Percentiles rank a stretch among this genome's conserved stretches.
Conservation (phyloP, 2,797 vertebrate genomes). For the Anisognathus igniventris region DNA sequence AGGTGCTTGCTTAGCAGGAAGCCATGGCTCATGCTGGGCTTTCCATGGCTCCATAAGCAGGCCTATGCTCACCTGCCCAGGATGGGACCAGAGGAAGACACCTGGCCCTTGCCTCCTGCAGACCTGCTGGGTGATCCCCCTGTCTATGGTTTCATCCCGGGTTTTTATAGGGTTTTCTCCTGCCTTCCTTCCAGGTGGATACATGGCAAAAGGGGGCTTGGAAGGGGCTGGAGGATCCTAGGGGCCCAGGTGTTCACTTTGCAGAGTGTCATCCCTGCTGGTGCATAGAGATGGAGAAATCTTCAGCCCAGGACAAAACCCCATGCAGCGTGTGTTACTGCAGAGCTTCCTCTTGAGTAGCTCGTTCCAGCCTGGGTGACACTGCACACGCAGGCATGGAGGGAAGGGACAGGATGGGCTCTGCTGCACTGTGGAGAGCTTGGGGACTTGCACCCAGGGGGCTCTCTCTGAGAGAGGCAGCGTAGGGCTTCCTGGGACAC, state of each 20-base stretch:
- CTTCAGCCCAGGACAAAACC: neutral
- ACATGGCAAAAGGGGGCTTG: neutral
- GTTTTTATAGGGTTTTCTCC: neutral
- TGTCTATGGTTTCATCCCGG: neutral
- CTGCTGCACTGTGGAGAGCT: neutral
- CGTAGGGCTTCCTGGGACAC: neutral
- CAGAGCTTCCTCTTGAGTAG: neutral
- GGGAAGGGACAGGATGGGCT: neutral
- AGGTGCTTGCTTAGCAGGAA: neutral
- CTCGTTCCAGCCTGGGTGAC: neutral
- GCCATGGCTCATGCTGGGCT: neutral
- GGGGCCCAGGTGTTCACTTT: neutral
- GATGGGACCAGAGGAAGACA: neutral
- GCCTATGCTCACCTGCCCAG: neutral
- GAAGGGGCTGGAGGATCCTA: neutral
- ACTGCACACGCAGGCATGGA: rapidly evolving
- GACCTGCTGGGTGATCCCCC: neutral
- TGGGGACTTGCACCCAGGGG: neutral
- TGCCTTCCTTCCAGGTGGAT: neutral
- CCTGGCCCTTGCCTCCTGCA: neutral
- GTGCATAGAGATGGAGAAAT: neutral
- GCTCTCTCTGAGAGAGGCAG: neutral
- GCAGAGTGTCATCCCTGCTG: neutral
- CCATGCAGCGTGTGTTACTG: neutral
- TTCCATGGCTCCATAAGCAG: neutral